A percentile compares a stretch with the other conserved stretches of the same genome.
phyloP scores from a whole-genome alignment of 2,888 invertebrate genomes.

The Macrophya alboannulata region DNA sequence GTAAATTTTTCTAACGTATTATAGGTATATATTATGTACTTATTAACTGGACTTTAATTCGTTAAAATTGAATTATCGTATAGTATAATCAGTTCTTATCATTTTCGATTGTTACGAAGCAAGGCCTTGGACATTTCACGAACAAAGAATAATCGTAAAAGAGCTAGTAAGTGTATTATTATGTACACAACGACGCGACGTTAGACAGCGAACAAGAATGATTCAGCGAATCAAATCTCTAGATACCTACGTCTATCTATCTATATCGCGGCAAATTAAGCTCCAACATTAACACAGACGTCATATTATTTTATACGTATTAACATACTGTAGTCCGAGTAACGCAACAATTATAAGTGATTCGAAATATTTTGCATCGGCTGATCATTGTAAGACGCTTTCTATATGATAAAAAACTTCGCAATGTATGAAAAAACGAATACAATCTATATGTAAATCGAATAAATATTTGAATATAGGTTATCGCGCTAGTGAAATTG shows the following conservation, averaged over 20 bases:
- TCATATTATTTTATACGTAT: neutral
- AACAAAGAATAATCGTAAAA: neutral
- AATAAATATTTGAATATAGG: no score
- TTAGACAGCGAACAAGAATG: neutral
- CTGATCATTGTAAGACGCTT: no score
- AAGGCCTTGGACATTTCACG: neutral
- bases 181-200: neutral
- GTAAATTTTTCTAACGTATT: no score
- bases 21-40: no score
- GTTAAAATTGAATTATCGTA: no score
- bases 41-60: no score
- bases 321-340: neutral
- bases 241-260: no score
- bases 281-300: neutral
- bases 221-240: neutral
- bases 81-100: no score
- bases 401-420: no score
- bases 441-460: no score
- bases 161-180: neutral
- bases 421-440: neutral
- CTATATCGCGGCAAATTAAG: neutral
- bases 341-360: slow-evolving; percentile 41
- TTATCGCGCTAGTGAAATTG: neutral
- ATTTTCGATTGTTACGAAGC: neutral
- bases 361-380: neutral